These are phyloP conservation scores for Tonatia bakeri DNA, from an alignment of 2,113 vertebrate species.

Conservation along the genomic window DNA sequence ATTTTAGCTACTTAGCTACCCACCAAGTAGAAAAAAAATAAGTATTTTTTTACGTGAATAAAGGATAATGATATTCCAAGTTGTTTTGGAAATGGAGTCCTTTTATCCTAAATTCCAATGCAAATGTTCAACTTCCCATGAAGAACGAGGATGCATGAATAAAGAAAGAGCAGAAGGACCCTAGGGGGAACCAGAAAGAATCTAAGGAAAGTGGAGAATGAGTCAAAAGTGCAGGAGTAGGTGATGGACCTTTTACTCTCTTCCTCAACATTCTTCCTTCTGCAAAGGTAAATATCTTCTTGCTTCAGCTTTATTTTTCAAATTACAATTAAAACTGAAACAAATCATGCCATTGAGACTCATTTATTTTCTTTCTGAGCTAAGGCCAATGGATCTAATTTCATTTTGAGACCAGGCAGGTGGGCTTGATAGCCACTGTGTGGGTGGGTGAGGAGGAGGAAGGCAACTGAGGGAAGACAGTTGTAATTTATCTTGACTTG, in stretches of 20 bases:
- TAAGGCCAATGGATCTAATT: slow-evolving; percentile 50
- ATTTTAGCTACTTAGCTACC: neutral
- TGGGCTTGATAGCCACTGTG: slow-evolving; percentile 37
- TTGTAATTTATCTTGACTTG: slow-evolving; percentile 59
- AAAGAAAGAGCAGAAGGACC: neutral
- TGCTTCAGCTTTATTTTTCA: slow-evolving; percentile 40
- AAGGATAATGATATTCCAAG: neutral
- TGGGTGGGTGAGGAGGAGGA: neutral
- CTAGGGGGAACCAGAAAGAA: neutral
- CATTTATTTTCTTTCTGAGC: slow-evolving; percentile 45
- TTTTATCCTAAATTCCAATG: neutral
- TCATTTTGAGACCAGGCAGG: slow-evolving; percentile 39
- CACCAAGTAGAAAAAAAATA: neutral
- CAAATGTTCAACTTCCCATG: neutral
- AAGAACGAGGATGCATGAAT: neutral
- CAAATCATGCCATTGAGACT: slow-evolving; percentile 19
- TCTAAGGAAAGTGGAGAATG: neutral
- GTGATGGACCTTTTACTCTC: neutral
- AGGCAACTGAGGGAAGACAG: slow-evolving; percentile 28
- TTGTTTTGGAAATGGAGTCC: neutral
- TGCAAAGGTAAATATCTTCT: slow-evolving; percentile 19
- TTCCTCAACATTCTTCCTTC: neutral
- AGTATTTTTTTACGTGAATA: neutral
- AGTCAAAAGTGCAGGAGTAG: neutral
- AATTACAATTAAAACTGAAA: slow-evolving; percentile 50